Evolutionary conservation across 2,797 vertebrate genomes (phyloP).

Genomic region (Octomys mimax): DNA sequence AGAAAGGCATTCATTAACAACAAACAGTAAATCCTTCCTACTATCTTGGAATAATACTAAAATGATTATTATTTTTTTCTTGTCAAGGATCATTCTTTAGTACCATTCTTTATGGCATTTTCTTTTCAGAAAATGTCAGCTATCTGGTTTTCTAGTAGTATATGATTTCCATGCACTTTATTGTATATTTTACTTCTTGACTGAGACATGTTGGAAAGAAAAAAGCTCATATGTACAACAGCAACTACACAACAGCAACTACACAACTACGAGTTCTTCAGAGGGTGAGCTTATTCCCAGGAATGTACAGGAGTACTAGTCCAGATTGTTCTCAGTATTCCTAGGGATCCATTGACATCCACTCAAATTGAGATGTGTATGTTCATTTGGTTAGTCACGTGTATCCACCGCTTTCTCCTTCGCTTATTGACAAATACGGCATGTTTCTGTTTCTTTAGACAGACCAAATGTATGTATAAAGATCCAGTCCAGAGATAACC

Average conservation of each 20-base stretch:
- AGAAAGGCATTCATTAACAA: not conserved
- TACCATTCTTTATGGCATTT: not conserved
- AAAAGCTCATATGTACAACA: not conserved
- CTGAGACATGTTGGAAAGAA: not conserved
- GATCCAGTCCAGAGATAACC: not conserved
- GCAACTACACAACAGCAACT: not conserved
- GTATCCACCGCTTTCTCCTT: slow-evolving; percentile 37
- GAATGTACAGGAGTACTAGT: not conserved
- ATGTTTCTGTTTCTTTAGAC: slow-evolving; percentile 41
- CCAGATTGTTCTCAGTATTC: not conserved
- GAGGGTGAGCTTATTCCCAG: not conserved
- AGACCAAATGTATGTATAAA: slow-evolving; percentile 24
- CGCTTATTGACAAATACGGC: slow-evolving; percentile 40
- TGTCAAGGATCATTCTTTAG: not conserved
- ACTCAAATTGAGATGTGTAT: not conserved
- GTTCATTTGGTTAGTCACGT: not conserved
- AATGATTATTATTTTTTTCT: slow-evolving; percentile 19
- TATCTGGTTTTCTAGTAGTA: not conserved
- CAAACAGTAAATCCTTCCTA: not conserved
- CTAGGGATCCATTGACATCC: not conserved
- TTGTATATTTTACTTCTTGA: slow-evolving; percentile 1
- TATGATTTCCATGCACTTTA: slow-evolving; percentile 23
- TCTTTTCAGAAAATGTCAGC: not conserved
- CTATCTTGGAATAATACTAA: slow-evolving; percentile 14
- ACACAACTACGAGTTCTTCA: not conserved